Evolutionary conservation across 2,888 invertebrate species (phyloP), one percentile per base, ranked within the genome.

Genomic region (Macropis europaea): DNA sequence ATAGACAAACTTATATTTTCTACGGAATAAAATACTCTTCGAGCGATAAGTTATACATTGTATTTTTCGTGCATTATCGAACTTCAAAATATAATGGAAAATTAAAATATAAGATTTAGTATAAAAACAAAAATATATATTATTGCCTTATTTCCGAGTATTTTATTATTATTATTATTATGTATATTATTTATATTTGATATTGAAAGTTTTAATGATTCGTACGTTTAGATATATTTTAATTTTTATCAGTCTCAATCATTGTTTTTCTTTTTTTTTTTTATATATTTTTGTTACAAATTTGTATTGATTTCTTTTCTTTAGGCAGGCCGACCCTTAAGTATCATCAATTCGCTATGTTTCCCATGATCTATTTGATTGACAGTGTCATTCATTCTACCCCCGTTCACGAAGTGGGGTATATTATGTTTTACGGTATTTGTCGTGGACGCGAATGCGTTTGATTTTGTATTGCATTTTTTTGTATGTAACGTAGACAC

Each of bases 61-160:
- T 72, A 72, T 72, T 72, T 72, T 72, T 52, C 69, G 69, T 61
- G 69, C 71, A 61, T 68, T 71, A 68, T 69, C 53, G 28, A 71
- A 60, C 52, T 69, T 69, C 48, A 36, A 56, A 52, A 48, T 68
- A 68, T 68, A 56, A 38, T 50, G 42, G 60, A 30, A 69, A 54
- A 43, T 48, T 68, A 68, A 71, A 56, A 26, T 71, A 36, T 69
- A 69, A 71, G 70, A 50, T 61, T 71, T 71, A 69, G 50, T 69
- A 56, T n/a, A 48, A 59, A 71, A 62, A 59, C 42, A 43, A 52
- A 36, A 6, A 36, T 36, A 60, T 50, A 52, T 61, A 72, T 43
- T 56, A 69, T 72, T 71, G 50, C 32, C 50, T 61, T 71, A 61
- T 69, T 61, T 62, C 69, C 28, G 60, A 61, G 38, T 71, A 69